Evolutionary conservation across 2,888 invertebrate genomes (phyloP), one percentile per base, ranked within the genome.

Genomic region (Mythimna albipuncta): DNA sequence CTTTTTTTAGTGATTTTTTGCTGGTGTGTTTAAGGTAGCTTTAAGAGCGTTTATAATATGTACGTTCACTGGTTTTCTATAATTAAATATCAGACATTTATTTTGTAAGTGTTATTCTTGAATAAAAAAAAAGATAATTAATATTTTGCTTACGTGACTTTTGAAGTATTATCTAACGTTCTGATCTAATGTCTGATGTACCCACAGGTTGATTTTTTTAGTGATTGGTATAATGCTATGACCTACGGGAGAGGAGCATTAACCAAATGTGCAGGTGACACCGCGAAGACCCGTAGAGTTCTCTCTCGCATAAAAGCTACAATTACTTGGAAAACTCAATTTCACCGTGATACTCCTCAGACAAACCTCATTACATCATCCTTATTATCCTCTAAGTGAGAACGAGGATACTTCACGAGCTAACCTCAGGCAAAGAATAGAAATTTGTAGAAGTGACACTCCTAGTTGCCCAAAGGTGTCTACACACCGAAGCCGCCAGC

Each of bases 361-460:
- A 16, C 32, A 58, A 72, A 63, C 59, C 55, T 69, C 47, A 72
- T 79, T 67, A 73, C 74, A 69, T 52, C 38, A 59, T 38, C 61
- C 67, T 52, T 52, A 72, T 69, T 75, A 82, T 66, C 64, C 38
- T 44, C 73, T 76, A 64, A 79, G 64, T 72, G 54, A 26, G 54
- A 35, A 68, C 21, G n/a, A 55, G 35, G 52, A 55, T 50, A 75
- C 26, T 79, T 68, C 58, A 59, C 54, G 21, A 57, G 64, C 59
- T 72, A 68, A 72, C 67, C 69, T 61, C 52, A 65, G 41, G 11
- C 68, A 69, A 68, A 62, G 74, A 77, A n/a, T 50, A 55, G 21
- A 35, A 38, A 61, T 21, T 32, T 13, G 19, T 7, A 54, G 61
- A 77, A 41, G 21, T 4, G 32, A 7, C 0, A 47, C 16, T 47